phyloP scores from a whole-genome alignment of 1,140 invertebrate genomes.

The Schmidtea mediterranea region DNA sequence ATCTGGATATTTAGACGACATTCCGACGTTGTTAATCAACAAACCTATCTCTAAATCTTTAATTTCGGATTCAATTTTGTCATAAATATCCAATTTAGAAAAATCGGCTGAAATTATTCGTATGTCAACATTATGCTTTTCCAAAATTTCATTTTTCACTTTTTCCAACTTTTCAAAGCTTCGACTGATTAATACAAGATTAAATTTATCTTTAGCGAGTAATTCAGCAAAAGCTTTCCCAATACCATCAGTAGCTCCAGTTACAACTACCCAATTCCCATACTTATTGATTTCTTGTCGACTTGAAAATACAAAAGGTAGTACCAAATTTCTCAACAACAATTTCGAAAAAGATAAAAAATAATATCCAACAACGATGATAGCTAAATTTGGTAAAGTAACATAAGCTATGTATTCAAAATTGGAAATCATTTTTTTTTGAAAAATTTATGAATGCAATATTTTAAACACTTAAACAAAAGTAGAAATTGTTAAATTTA shows the following conservation, averaged over 20 bases:
- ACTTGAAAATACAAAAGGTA: too few species aligned
- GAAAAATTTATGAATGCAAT: too few species aligned
- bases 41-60: conserved; percentile 26
- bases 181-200: conserved; percentile 61
- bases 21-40: conserved; percentile 68
- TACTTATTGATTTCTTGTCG: too few species aligned
- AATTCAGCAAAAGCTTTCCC: conserved; percentile 61
- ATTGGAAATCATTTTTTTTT: too few species aligned
- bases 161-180: conserved; percentile 48
- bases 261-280: conserved; percentile 34
- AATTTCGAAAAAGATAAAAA: too few species aligned
- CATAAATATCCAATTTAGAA: neutral
- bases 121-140: neutral
- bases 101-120: neutral
- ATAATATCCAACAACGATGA: too few species aligned
- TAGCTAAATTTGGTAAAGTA: too few species aligned
- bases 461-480: too few species aligned
- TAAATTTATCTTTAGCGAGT: conserved; percentile 50
- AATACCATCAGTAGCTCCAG: conserved; percentile 64
- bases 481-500: too few species aligned
- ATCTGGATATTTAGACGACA: conserved; percentile 37
- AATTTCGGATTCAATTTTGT: conserved; percentile 43
- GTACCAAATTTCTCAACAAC: too few species aligned
- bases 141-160: conserved; percentile 44
- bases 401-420: too few species aligned